phyloP scores from a whole-genome alignment of 2,797 vertebrate species.

The Platalea minor region DNA sequence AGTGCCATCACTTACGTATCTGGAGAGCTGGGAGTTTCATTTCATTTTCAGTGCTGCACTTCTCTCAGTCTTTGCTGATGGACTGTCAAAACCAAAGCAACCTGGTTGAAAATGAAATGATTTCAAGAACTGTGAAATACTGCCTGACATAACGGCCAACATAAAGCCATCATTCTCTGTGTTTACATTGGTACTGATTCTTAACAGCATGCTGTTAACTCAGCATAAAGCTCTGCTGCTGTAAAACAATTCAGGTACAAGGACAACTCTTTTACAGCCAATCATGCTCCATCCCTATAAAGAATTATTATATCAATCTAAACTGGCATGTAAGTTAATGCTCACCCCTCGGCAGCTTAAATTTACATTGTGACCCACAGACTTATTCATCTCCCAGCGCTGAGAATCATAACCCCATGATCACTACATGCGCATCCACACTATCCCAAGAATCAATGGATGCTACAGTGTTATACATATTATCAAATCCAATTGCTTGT shows the following conservation, averaged over 20 bases:
- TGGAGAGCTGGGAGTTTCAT: constrained; percentile 35
- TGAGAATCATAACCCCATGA: constrained; percentile 21
- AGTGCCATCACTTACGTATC: neutral
- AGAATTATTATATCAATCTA: constrained; percentile 61
- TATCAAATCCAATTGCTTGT: constrained; percentile 71
- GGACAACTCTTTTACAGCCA: constrained; percentile 56
- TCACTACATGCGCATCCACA: constrained; percentile 10
- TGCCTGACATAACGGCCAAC: constrained; percentile 26
- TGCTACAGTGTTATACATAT: constrained; percentile 38
- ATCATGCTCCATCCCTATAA: constrained; percentile 37
- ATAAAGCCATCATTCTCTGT: constrained; percentile 56
- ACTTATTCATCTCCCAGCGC: neutral
- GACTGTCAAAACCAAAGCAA: constrained; percentile 48
- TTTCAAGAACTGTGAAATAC: constrained; percentile 66
- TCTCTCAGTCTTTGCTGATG: constrained; percentile 22
- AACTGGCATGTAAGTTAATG: constrained; percentile 55
- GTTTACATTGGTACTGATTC: constrained; percentile 57
- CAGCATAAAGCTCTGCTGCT: constrained; percentile 62
- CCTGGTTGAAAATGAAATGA: constrained; percentile 59
- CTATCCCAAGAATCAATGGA: constrained; percentile 55
- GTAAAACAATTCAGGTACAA: constrained; percentile 68
- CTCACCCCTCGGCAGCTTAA: constrained; percentile 43
- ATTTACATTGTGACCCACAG: constrained; percentile 50
- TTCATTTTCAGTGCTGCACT: constrained; percentile 8
- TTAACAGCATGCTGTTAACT: constrained; percentile 59